These are phyloP conservation scores for Gouania willdenowi DNA, from an alignment of 2,797 vertebrate genomes.

Conservation along the genomic window DNA sequence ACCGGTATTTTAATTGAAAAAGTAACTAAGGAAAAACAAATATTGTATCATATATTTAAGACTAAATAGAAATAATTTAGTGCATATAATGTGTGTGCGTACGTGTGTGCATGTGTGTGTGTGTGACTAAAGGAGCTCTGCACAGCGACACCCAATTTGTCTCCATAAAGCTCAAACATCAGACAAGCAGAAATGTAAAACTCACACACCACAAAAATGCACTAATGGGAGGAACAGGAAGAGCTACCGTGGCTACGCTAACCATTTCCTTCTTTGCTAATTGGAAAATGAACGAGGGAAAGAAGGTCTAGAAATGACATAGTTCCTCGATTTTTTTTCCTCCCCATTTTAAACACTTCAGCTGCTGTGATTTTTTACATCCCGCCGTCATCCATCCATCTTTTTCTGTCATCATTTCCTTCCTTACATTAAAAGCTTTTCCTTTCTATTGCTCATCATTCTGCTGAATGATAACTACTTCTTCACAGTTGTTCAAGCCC, in stretches of 20 bases:
- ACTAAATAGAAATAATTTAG: too few species aligned
- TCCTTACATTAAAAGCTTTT: constrained; percentile 23
- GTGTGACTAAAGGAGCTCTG: not conserved
- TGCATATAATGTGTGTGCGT: constrained; percentile 11
- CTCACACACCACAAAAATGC: constrained; percentile 20
- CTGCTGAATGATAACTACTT: too few species aligned
- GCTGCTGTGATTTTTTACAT: too few species aligned
- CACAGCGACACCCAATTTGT: constrained; percentile 48
- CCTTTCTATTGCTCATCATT: too few species aligned
- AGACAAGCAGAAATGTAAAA: constrained; percentile 27
- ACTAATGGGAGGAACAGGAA: constrained; percentile 48
- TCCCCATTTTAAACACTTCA: too few species aligned
- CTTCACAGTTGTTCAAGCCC: too few species aligned
- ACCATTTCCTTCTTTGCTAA: constrained; percentile 52
- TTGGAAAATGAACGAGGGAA: constrained; percentile 44
- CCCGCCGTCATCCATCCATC: not conserved
- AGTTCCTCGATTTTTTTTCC: not conserved
- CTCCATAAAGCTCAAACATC: constrained; percentile 55
- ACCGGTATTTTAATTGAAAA: too few species aligned
- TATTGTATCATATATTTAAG: too few species aligned
- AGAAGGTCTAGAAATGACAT: constrained; percentile 16
- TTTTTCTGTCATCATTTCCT: not conserved
- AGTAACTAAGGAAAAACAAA: too few species aligned
- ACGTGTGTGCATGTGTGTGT: constrained; percentile 7
- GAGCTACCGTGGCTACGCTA: constrained; percentile 13